A percentile compares a stretch with the other conserved stretches of the same genome.
Conservation (phyloP, 2,888 invertebrate species). For the Slavum lentiscoides region DNA sequence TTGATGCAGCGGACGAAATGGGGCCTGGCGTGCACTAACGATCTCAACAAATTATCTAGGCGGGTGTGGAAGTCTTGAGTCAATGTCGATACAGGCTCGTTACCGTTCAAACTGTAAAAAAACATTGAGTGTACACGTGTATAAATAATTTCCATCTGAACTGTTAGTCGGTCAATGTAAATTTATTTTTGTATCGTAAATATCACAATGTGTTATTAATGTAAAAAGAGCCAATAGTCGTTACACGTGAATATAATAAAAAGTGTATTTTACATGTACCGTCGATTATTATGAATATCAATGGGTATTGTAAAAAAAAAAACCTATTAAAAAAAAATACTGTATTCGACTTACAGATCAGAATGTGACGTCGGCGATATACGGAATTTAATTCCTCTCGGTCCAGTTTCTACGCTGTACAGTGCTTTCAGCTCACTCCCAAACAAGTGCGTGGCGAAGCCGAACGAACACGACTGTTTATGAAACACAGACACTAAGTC, state of each 20-base stretch:
- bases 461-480: slow-evolving; percentile 90
- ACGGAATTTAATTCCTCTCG: slow-evolving; percentile 78
- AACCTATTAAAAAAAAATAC: background rate
- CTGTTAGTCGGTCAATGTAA: background rate
- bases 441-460: slow-evolving; percentile 95
- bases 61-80: slow-evolving; percentile 95
- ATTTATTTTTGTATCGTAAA: background rate
- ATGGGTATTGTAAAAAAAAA: too few relatives aligned
- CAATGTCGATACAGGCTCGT: slow-evolving; percentile 83
- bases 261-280: too few relatives aligned
- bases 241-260: too few relatives aligned
- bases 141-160: background rate
- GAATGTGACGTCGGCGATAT: slow-evolving; percentile 88
- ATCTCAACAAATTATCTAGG: slow-evolving; percentile 86
- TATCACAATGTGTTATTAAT: too few relatives aligned
- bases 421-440: slow-evolving; percentile 86
- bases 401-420: slow-evolving; percentile 74
- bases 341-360: slow-evolving; percentile 64
- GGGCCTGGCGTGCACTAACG: slow-evolving; percentile 88
- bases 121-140: background rate
- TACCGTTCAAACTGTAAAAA: slow-evolving; percentile 70
- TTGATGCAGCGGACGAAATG: slow-evolving; percentile 93
- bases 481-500: slow-evolving; percentile 91
- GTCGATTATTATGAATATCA: too few relatives aligned
- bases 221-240: too few relatives aligned